Evolutionary conservation across 2,888 invertebrate species (phyloP).

Genomic region (Sinohyriopsis cumingii): DNA sequence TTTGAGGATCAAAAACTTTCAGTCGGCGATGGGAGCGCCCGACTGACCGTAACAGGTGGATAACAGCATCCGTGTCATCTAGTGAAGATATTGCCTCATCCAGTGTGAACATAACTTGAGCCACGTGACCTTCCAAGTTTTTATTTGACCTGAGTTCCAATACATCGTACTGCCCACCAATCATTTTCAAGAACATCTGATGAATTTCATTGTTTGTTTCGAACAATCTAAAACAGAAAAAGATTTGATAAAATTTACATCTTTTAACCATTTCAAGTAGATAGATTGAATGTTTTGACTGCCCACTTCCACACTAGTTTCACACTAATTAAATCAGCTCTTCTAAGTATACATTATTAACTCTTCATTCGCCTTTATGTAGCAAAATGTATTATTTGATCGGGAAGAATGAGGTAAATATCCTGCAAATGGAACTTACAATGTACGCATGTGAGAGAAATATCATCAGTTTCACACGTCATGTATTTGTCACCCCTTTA

Average conservation of each 20-base stretch:
- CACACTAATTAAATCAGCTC: too few relatives aligned
- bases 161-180: slow-evolving; percentile 74
- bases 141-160: slow-evolving; percentile 85
- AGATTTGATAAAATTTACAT: background rate
- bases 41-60: slow-evolving; percentile 86
- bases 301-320: too few relatives aligned
- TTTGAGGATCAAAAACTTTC: slow-evolving; percentile 88
- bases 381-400: too few relatives aligned
- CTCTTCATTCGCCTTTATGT: too few relatives aligned
- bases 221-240: slow-evolving; percentile 25
- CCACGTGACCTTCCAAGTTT: slow-evolving; percentile 89
- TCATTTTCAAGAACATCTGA: slow-evolving; percentile 22
- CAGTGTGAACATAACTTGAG: slow-evolving; percentile 88
- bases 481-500: too few relatives aligned
- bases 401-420: too few relatives aligned
- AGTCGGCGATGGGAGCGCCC: slow-evolving; percentile 88
- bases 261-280: background rate
- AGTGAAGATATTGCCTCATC: slow-evolving; percentile 91
- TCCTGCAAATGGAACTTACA: too few relatives aligned
- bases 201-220: slow-evolving; percentile 28
- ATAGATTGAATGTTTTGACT: too few relatives aligned
- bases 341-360: too few relatives aligned
- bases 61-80: slow-evolving; percentile 88
- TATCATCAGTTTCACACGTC: too few relatives aligned
- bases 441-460: too few relatives aligned